Evolutionary conservation across 2,113 vertebrate genomes (phyloP), one percentile per base, ranked within the genome.

Genomic region (Bolborhynchus lineola): DNA sequence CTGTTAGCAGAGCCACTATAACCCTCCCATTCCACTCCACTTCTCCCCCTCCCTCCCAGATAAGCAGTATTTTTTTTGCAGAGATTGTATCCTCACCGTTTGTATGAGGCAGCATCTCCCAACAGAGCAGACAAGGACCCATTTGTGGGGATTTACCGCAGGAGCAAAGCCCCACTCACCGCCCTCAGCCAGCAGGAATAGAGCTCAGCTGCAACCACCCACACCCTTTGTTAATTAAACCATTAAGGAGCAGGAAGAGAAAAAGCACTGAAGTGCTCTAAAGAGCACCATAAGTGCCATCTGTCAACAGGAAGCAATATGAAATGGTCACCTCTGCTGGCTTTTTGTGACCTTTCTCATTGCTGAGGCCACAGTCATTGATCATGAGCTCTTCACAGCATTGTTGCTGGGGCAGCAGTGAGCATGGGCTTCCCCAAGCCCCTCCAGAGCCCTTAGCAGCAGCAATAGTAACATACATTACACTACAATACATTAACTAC

Each of bases 41-140:
- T 59, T 23, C 9, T 6, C 8, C 16, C 13, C 33, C 7, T 17
- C 6, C 16, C 5, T 9, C 42, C 4, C 65, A 46, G 7, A 1
- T 1, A 7, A 20, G 5, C 11, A 8, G 4, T 1, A 1, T 18
- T 16, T 35, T 4, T 26, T 6, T 1, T 2, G 6, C 28, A 21
- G n/a, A 52, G 33, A 24, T 59, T 35, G 9, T 59, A 59, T 59
- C 39, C 28, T 55, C 63, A 7, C 47, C 9, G 15, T 3, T 44
- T 8, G 16, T 29, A n/a, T 1, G 50, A 19, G 13, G 28, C 20
- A 21, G 23, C 5, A 2, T 7, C 19, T 7, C 55, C 25, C 12
- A 50, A 4, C 1, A 33, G 0, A 9, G 5, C 49, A 26, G 4
- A 2, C 5, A 7, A 2, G 4, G 3, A 10, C 17, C 17, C 53